Evolutionary conservation across 2,113 vertebrate species (phyloP), one percentile per base, ranked within the genome.

Genomic region (Cisticola juncidis): DNA sequence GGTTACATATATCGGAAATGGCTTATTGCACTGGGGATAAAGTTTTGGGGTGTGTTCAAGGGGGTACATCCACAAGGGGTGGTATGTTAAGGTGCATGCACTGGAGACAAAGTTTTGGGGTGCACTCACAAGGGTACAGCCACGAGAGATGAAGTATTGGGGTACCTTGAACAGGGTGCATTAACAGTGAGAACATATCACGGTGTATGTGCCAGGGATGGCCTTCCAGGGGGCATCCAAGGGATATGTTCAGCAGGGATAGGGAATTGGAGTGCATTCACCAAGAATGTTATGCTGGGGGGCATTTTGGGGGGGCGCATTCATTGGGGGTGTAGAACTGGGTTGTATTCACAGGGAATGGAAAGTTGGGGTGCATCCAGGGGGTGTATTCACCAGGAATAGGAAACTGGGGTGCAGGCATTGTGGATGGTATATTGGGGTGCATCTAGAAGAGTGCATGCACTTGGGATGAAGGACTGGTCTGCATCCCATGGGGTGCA

Each of bases 291-390:
- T 7, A 9, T 14, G 16, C 19, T 23, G 29, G 28, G 31, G 35
- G 2, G 6, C 12, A 35, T 24, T 40, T 20, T 2, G 3, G 3
- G 9, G 15, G 22, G 3, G 2, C 1, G 2, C 14, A 48, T 16
- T 54, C 44, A 25, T 3, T 4, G 3, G 20, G 12, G 4, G 4
- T 28, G 31, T 9, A 31, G 15, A 9, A 40, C 9, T 38, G 25
- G 70, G 31, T 22, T 66, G 25, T 35, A 68, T 31, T 76, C 60
- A 66, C 31, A 66, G 35, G 16, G 31, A 9, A 50, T 66, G 31
- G 29, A 38, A 64, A 47, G 14, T 2, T n/a, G 53, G 47, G 61
- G 11, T 16, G 24, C n/a, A 47, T n/a, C 13, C 40, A 36, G 29
- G 13, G 53, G 31, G 7, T 29, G 25, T 2, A 19, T 17, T 57